Base-by-base conservation (phyloP, 2,797 vertebrate genomes). In the Pseudomugil gertrudae region DNA sequence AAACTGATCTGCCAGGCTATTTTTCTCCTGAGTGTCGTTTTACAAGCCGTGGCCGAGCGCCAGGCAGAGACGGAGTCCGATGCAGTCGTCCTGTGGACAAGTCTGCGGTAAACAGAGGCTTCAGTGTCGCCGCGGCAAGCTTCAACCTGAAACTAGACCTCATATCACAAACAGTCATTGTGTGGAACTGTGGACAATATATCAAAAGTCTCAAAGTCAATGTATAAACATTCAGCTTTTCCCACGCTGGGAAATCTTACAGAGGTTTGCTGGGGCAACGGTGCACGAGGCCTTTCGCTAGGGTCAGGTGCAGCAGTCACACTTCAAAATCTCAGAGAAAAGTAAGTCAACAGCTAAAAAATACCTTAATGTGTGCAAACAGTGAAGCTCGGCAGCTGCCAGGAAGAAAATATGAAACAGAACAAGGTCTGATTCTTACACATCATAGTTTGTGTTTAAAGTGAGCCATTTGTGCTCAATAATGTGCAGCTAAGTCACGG, bases 21-120 rank as follows among this genome's bases (percentile, higher is more conserved):
- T 80, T 85, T 79, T 83, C 69, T 80, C 76, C 30, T 38, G 62
- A 53, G 53, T 62, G 70, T 6, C 32, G 30, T 83, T 92, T 93
- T 88, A 88, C 86, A 88, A 85, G 90, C 79, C 0, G 63, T 88
- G 91, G 90, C 85, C 40, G 21, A 3, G 50, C 15, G 88, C 87
- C 90, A 91, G 78, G 70, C 60, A 50, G 53, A 77, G 69, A 85
- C 80, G 82, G 84, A 83, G 87, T 78, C 76, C 72, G 75, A 79
- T 27, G 52, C 69, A 73, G 77, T 76, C 62, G 72, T 76, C 40
- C 82, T 4, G 73, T 74, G 84, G 81, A 89, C 86, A 68, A 71
- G 74, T 77, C 88, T 62, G 67, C 83, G 58, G 90, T 86, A 87
- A 90, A 90, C 87, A 85, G 79, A 90, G 88, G 76, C 76, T 81